Conservation (phyloP, 2,888 invertebrate genomes). For the Tenodera sinensis region DNA sequence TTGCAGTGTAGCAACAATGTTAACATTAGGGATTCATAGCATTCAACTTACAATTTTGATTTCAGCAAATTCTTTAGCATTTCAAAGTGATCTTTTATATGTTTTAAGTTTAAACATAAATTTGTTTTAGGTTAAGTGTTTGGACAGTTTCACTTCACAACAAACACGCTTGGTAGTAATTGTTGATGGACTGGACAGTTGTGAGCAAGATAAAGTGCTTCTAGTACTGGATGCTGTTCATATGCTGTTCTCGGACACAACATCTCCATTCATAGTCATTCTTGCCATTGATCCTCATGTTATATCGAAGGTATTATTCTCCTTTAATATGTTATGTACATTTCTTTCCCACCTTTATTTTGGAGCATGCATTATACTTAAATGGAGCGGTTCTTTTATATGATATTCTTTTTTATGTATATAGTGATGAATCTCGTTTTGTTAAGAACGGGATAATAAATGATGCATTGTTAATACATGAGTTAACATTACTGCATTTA, state of each 20-base stretch:
- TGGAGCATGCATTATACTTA: no score
- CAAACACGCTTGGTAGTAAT: slow-evolving; percentile 93
- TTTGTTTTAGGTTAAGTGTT: slow-evolving; percentile 66
- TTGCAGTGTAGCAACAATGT: no score
- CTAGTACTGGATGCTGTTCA: slow-evolving; percentile 92
- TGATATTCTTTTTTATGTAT: neutral
- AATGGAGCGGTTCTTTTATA: neutral
- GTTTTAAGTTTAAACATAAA: neutral
- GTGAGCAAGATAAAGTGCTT: slow-evolving; percentile 94
- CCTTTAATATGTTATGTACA: slow-evolving; percentile 23
- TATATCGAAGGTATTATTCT: slow-evolving; percentile 76
- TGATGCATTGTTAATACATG: neutral
- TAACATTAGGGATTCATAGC: no score
- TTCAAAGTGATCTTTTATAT: neutral
- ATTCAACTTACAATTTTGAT: neutral
- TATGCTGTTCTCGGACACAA: slow-evolving; percentile 88
- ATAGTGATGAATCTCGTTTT: neutral
- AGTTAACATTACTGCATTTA: no score
- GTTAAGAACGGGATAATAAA: neutral
- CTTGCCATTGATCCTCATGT: slow-evolving; percentile 98
- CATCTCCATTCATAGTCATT: slow-evolving; percentile 92
- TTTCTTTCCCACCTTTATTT: neutral
- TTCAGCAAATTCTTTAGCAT: no score
- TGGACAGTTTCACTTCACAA: slow-evolving; percentile 90
- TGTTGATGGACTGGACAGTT: slow-evolving; percentile 95